Conservation (phyloP, 2,797 vertebrate genomes). For the Lepus oiostolus region DNA sequence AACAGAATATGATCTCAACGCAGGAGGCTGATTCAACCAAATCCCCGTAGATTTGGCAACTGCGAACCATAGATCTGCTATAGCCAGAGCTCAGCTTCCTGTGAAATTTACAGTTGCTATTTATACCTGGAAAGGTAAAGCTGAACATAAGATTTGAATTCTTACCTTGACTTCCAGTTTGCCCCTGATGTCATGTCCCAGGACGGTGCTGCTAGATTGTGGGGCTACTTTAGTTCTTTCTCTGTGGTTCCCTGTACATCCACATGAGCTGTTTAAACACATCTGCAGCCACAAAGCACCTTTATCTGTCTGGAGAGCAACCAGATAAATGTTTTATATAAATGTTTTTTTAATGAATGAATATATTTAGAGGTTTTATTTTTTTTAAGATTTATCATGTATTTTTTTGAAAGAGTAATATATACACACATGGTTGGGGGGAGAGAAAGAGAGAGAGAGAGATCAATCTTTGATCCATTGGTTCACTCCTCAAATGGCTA, state of each 20-base stretch:
- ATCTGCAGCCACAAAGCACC: neutral
- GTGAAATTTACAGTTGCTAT: neutral
- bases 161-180: neutral
- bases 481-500: too few species aligned
- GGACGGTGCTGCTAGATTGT: neutral
- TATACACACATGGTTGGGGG: too few species aligned
- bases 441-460: too few species aligned
- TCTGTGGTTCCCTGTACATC: neutral
- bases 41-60: neutral
- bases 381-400: too few species aligned
- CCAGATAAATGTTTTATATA: neutral
- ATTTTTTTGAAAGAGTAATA: too few species aligned
- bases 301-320: neutral
- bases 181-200: neutral
- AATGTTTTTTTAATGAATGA: neutral
- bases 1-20: neutral
- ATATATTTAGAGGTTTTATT: neutral
- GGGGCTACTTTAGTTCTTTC: neutral
- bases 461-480: too few species aligned
- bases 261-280: neutral
- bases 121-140: neutral
- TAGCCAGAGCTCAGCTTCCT: neutral
- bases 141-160: slow-evolving; percentile 16
- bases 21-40: neutral
- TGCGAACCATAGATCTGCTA: neutral